Evolutionary conservation across 2,888 invertebrate species (phyloP).

Genomic region (Calephelis perditalis): DNA sequence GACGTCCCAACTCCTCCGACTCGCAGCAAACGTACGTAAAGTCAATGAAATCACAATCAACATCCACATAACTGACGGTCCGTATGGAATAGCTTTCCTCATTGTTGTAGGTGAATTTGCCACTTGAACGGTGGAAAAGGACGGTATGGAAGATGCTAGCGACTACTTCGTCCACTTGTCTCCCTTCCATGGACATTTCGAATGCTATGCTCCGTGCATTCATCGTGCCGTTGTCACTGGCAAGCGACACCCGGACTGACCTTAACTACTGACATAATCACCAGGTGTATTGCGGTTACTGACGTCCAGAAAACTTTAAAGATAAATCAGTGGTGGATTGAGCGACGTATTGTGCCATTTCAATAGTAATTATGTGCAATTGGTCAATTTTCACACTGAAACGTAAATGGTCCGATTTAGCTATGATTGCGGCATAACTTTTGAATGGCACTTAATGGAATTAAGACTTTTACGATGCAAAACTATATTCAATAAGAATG

Average conservation of each 20-base stretch:
- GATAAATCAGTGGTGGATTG: slow-evolving; percentile 32
- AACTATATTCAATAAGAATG: too few relatives aligned
- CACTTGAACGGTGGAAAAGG: slow-evolving; percentile 92
- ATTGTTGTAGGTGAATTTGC: slow-evolving; percentile 95
- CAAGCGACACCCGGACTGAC: slow-evolving; percentile 39
- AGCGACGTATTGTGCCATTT: slow-evolving; percentile 50
- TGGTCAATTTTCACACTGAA: slow-evolving; percentile 66
- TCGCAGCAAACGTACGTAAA: slow-evolving; percentile 97
- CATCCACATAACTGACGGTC: slow-evolving; percentile 96
- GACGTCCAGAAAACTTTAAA: slow-evolving; percentile 32
- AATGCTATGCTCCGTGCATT: slow-evolving; percentile 89
- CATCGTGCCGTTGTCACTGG: slow-evolving; percentile 78
- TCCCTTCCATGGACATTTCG: slow-evolving; percentile 91
- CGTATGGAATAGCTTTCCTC: slow-evolving; percentile 97
- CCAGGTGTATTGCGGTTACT: slow-evolving; percentile 38
- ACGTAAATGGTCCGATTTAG: slow-evolving; percentile 66
- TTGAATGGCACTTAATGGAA: neutral
- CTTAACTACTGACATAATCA: slow-evolving; percentile 53
- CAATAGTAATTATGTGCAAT: slow-evolving; percentile 46
- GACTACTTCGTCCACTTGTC: slow-evolving; percentile 94
- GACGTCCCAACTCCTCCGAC: slow-evolving; percentile 86
- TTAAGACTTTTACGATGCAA: neutral
- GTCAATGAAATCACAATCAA: slow-evolving; percentile 98
- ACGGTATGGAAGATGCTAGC: slow-evolving; percentile 95
- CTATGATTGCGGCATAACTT: slow-evolving; percentile 23